Evolutionary conservation across 2,797 vertebrate genomes (phyloP).

Genomic region (Erethizon dorsatum): DNA sequence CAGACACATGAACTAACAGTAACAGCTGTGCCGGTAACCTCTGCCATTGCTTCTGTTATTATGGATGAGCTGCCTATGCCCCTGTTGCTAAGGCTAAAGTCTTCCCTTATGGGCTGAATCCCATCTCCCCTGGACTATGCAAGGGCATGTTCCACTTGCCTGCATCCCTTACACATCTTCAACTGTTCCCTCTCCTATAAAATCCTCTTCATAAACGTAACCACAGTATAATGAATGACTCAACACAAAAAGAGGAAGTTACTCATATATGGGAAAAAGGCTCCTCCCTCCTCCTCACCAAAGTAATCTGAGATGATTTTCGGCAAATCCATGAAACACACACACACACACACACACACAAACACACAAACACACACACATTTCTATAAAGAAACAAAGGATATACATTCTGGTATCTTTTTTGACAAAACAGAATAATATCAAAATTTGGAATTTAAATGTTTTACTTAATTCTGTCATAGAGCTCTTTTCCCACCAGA

Average conservation of each 20-base stretch:
- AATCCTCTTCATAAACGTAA: background rate
- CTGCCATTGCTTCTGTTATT: constrained; percentile 56
- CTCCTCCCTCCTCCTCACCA: background rate
- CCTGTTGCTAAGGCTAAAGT: constrained; percentile 1
- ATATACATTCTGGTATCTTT: background rate
- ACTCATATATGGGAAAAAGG: background rate
- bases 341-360: background rate
- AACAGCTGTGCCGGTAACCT: constrained; percentile 56
- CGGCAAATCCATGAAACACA: background rate
- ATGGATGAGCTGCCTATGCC: constrained; percentile 60
- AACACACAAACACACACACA: background rate
- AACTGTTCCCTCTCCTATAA: background rate
- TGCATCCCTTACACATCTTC: background rate
- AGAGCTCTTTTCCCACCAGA: background rate
- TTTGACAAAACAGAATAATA: background rate
- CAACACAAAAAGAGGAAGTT: background rate
- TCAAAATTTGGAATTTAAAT: background rate
- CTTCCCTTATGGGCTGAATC: constrained; percentile 15
- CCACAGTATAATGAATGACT: background rate
- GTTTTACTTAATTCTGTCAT: background rate
- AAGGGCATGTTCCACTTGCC: background rate
- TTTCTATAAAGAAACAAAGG: background rate
- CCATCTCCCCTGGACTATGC: background rate
- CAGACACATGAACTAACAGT: background rate
- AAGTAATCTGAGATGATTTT: background rate